These are phyloP conservation scores for Columbina picui DNA, from an alignment of 2,113 vertebrate genomes.

Conservation along the genomic window DNA sequence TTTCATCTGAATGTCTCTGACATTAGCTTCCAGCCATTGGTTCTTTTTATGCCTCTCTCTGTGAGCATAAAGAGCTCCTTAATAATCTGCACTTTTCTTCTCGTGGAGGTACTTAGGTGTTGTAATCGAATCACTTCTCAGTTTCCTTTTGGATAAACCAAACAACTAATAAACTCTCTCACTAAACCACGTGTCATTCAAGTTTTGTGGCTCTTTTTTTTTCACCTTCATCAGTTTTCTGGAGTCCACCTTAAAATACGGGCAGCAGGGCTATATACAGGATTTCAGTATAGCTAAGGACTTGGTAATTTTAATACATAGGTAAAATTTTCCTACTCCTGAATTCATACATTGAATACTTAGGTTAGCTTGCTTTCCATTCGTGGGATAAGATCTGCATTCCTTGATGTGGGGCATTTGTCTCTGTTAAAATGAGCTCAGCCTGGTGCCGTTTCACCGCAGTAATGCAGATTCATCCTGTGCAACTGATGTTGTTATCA, in stretches of 20 bases:
- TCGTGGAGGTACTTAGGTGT: neutral
- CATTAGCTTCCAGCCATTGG: neutral
- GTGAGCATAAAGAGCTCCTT: neutral
- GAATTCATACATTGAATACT: neutral
- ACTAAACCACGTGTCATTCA: neutral
- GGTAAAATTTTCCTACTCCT: neutral
- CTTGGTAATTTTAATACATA: neutral
- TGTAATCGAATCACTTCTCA: neutral
- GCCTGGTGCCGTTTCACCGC: neutral
- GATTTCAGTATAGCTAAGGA: neutral
- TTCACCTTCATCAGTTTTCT: neutral
- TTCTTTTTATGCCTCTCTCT: neutral
- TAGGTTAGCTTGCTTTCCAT: neutral
- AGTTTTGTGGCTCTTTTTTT: neutral
- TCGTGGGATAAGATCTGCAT: neutral
- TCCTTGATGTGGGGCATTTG: neutral
- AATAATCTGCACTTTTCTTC: neutral
- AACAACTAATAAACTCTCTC: neutral
- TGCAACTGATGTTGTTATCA: neutral
- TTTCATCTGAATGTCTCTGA: neutral
- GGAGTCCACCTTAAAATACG: neutral
- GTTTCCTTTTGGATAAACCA: neutral
- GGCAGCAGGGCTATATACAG: accelerated
- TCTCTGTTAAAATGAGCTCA: neutral
- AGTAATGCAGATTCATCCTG: neutral